These are phyloP conservation scores for Agriopis leucophaearia DNA, from an alignment of 2,888 invertebrate genomes.

Conservation along the genomic window DNA sequence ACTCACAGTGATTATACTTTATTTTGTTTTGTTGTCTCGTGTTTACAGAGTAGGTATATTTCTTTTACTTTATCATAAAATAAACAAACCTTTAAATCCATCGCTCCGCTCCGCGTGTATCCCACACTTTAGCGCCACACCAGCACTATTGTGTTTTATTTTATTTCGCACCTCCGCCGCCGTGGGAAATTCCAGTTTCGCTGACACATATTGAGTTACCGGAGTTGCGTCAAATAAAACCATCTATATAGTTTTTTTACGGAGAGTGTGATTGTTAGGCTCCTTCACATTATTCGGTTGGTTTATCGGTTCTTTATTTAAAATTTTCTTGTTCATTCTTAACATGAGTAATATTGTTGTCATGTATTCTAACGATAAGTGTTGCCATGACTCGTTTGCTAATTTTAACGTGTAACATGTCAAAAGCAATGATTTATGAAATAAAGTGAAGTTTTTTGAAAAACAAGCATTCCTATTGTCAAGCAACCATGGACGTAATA, in stretches of 20 bases:
- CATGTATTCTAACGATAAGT: no score
- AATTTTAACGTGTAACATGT: no score
- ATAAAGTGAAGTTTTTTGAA: no score
- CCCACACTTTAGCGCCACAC: conserved; percentile 2
- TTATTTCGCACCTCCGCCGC: conserved; percentile 68
- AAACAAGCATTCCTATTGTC: no score
- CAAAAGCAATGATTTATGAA: no score
- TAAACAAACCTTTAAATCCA: not conserved
- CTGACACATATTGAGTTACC: conserved; percentile 78
- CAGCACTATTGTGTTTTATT: conserved; percentile 63
- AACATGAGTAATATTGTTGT: no score
- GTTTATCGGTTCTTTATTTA: not conserved
- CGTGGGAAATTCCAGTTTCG: conserved; percentile 74
- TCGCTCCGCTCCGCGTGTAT: not conserved
- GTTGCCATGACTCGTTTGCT: no score
- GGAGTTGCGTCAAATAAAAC: conserved; percentile 72
- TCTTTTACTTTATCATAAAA: no score
- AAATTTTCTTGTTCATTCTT: not conserved
- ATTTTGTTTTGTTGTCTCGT: no score
- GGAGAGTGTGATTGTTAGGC: conserved; percentile 36
- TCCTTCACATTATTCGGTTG: conserved; percentile 10
- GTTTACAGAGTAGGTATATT: no score
- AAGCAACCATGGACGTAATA: no score
- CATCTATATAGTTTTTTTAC: conserved; percentile 59
- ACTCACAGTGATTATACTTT: no score